Evolutionary conservation across 2,797 vertebrate species (phyloP), one percentile per base, ranked within the genome.

Genomic region (Acipenser oxyrinchus): DNA sequence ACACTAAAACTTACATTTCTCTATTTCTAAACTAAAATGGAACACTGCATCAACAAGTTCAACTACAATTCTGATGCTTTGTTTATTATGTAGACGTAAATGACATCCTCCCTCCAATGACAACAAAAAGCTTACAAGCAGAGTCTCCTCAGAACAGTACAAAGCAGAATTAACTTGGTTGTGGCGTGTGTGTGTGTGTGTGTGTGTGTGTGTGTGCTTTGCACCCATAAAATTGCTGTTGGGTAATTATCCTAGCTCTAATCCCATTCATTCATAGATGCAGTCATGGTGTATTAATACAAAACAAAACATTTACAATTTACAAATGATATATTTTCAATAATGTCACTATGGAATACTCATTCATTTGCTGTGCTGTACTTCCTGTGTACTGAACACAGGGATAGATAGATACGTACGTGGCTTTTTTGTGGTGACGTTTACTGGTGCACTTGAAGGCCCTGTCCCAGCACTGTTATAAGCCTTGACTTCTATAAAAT

Each of bases 341-440:
- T 2, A 37, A 37, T 37, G 23, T 4, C 23, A 37, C 23, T 37
- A 37, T 3, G 23, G 2, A 37, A 37, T 49, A 60, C 48, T 50
- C 11, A 53, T 48, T 11, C 2, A 49, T 48, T 18, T 8, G 65
- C 23, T 10, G 13, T 12, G 12, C 13, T 57, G 15, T 48, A 37
- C 66, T 13, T 55, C 57, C 23, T 10, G 57, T 71, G 67, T 48
- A 60, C 66, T 64, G 66, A 60, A 51, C 13, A 66, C 63, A 62
- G 60, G 60, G 51, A 57, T 60, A 55, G 60, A 37, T 37, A 37
- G 23, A 9, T 23, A 83, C 86, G 85, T 70, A 88, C 86, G 86
- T 66, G 87, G 83, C 72, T 86, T 89, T 77, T 82, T 89, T 74
- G 88, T 90, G 69, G 82, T 84, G 75, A 86, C 71, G 67, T 79